Evolutionary conservation across 2,888 invertebrate species (phyloP).

Genomic region (Trichopria drosophilae): DNA sequence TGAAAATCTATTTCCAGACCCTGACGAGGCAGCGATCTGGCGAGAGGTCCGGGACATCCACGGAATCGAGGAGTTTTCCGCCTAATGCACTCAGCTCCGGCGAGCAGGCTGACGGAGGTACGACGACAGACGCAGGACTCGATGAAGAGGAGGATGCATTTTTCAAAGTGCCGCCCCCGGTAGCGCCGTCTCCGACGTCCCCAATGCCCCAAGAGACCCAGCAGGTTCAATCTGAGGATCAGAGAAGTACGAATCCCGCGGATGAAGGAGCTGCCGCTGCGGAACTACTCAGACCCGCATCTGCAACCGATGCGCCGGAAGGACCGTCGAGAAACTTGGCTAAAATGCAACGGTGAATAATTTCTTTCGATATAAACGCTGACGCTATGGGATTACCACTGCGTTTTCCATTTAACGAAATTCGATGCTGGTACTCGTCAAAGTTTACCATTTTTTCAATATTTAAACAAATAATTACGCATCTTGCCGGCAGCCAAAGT

Average conservation of each 20-base stretch:
- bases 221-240: constrained; percentile 42
- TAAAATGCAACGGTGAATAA: no score
- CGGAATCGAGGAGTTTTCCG: constrained; percentile 75
- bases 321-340: no score
- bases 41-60: constrained; percentile 64
- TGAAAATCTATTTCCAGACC: constrained; percentile 56
- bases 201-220: constrained; percentile 56
- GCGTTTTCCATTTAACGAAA: no score
- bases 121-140: constrained; percentile 56
- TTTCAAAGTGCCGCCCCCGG: constrained; percentile 61
- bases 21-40: constrained; percentile 67
- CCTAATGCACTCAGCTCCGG: constrained; percentile 55
- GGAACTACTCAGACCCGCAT: constrained; percentile 40
- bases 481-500: no score
- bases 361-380: no score
- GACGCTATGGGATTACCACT: no score
- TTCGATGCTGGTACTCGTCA: no score
- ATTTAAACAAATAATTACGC: no score
- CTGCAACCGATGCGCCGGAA: constrained; percentile 34
- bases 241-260: constrained; percentile 28
- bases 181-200: constrained; percentile 57
- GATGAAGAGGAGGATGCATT: constrained; percentile 63
- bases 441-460: no score
- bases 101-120: constrained; percentile 52
- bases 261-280: constrained; percentile 43